Evolutionary conservation across 2,797 vertebrate species (phyloP), one percentile per base, ranked within the genome.

Genomic region (Tragelaphus oryx): DNA sequence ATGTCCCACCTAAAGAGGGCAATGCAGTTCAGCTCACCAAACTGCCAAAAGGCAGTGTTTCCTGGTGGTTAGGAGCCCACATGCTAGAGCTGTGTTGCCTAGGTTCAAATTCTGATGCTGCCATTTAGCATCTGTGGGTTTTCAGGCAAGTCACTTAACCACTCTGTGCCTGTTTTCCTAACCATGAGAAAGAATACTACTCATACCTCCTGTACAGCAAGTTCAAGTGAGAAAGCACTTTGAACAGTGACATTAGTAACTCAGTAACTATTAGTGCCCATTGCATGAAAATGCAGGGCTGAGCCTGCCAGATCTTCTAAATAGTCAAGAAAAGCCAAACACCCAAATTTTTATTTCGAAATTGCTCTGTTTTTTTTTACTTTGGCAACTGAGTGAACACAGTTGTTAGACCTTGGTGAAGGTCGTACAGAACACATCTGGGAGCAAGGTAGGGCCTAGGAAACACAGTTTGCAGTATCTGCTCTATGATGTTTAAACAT

Each of bases 71-170:
- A 91, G 74, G 68, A 20, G 9, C 7, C 24, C 62, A 37, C 13
- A 16, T 74, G 80, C 85, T 74, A 80, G 46, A 71, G 8, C n/a
- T 52, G 3, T 74, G 52, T 44, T 48, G 20, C 54, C 71, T n/a
- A 28, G 54, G n/a, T 83, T 93, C 93, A 37, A 48, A 79, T 89
- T 30, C 30, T 30, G 46, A 11, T 46, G 33, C 55, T 52, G 6
- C 44, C 41, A 2, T 74, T 62, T 78, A 89, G 30, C 14, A 1
- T 80, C 89, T 78, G 22, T 71, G 78, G 75, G n/a, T 57, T 91
- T 71, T 81, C 52, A 83, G 41, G 75, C 75, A n/a, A 92, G 65
- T 62, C 62, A 92, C 44, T 65, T 81, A 85, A 48, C 33, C 22
- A 20, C 14, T 82, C 74, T 78, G 26, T 65, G 54, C 55, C 30